phyloP scores from a whole-genome alignment of 1,140 invertebrate species.

The Coelopa frigida region DNA sequence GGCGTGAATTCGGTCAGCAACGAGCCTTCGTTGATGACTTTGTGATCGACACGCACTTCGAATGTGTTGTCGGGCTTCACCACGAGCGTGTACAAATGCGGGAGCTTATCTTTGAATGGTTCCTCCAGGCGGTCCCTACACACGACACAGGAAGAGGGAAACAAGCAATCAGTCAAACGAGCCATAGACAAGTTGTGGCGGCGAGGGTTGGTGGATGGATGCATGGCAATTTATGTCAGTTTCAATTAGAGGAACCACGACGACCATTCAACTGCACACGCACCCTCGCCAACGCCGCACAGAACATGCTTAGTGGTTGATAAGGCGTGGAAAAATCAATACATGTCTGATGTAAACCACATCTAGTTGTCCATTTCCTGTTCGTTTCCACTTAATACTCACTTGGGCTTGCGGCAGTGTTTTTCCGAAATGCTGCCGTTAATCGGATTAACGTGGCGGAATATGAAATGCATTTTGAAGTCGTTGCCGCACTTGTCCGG shows the following conservation, averaged over 20 bases:
- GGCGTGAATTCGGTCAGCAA: constrained; percentile 86
- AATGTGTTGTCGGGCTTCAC: constrained; percentile 83
- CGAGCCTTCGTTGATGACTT: constrained; percentile 75
- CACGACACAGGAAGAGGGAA: constrained; percentile 8
- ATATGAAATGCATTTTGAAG: constrained; percentile 96
- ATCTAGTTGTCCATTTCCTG: too few relatives aligned
- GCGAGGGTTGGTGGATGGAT: too few relatives aligned
- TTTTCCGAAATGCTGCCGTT: constrained; percentile 86
- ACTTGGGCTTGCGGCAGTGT: constrained; percentile 82
- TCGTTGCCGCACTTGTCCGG: constrained; percentile 98
- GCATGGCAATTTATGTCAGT: too few relatives aligned
- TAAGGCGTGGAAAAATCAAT: too few relatives aligned
- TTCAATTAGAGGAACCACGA: too few relatives aligned
- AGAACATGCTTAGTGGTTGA: too few relatives aligned
- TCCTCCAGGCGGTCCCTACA: constrained; percentile 69
- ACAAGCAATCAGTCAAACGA: constrained; percentile 14
- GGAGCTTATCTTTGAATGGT: constrained; percentile 88
- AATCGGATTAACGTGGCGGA: constrained; percentile 89
- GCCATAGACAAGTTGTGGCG: not conserved
- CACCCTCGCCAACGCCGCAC: too few relatives aligned
- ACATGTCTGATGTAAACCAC: too few relatives aligned
- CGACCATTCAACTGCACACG: too few relatives aligned
- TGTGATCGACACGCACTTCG: constrained; percentile 63
- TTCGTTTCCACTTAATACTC: too few relatives aligned
- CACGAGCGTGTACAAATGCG: constrained; percentile 90